A percentile compares a stretch with the other conserved stretches of the same genome.
Conservation (phyloP, 2,888 invertebrate species). For the Trachelus troglodyta region DNA sequence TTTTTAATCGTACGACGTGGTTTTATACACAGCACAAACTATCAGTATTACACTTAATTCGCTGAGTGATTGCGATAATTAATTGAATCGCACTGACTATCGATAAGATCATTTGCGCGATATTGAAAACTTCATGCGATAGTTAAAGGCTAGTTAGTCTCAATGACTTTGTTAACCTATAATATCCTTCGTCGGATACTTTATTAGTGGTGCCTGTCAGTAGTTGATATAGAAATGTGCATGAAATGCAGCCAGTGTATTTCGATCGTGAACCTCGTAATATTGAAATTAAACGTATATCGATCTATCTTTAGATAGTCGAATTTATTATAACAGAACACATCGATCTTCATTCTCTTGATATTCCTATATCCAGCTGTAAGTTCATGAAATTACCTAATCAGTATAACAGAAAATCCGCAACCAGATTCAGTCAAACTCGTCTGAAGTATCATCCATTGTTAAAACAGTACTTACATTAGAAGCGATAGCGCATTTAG, state of each 20-base stretch:
- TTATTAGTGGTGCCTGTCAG: not conserved
- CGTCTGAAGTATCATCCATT: not conserved
- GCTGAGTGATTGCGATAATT: not conserved
- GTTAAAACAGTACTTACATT: not conserved
- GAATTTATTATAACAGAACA: not conserved
- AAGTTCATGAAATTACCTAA: not conserved
- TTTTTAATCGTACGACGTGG: not conserved
- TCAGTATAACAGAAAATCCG: not conserved
- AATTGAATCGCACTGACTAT: not conserved
- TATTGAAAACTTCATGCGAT: not conserved
- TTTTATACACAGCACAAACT: not conserved
- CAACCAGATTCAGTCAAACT: not conserved
- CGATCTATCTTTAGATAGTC: not conserved
- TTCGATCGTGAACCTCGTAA: not conserved
- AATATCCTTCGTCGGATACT: not conserved
- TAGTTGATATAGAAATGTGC: not conserved
- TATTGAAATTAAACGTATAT: not conserved
- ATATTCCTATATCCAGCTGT: not conserved
- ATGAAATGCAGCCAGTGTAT: not conserved
- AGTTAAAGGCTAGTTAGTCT: not conserved
- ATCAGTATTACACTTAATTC: not conserved
- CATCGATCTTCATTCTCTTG: not conserved
- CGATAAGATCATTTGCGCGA: not conserved
- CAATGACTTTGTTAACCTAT: not conserved
- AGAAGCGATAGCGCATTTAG: not conserved